Conservation (phyloP, 2,113 vertebrate genomes). For the Calyptommatus sinebrachiatus region DNA sequence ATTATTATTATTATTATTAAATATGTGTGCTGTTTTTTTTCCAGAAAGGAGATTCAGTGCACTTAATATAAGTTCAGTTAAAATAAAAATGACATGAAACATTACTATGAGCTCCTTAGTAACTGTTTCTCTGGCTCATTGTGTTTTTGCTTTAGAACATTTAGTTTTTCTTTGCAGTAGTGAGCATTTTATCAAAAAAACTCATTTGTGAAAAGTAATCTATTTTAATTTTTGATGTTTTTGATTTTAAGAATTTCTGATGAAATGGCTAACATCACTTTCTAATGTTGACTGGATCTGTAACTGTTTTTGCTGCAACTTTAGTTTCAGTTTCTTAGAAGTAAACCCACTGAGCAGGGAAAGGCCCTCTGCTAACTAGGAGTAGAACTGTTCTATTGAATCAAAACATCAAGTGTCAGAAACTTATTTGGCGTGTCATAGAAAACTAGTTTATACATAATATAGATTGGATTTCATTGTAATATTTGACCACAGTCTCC, state of each 20-base stretch:
- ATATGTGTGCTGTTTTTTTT: too few species aligned
- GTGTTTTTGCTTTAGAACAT: not conserved
- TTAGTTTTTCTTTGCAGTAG: not conserved
- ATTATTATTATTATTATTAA: not conserved
- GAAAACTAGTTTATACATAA: not conserved
- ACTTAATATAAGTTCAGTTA: too few species aligned
- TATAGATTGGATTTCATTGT: constrained; percentile 18
- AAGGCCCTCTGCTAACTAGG: too few species aligned
- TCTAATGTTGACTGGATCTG: constrained; percentile 7
- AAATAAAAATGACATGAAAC: too few species aligned
- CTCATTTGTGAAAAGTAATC: not conserved
- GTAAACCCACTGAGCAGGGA: too few species aligned
- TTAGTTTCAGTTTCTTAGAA: too few species aligned
- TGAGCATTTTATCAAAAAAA: not conserved
- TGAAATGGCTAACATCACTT: not conserved
- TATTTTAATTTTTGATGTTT: constrained; percentile 20
- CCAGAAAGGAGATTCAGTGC: too few species aligned
- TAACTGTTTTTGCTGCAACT: not conserved
- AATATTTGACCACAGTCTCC: not conserved
- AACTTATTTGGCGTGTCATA: not conserved
- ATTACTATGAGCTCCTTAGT: not conserved
- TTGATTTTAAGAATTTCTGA: not conserved
- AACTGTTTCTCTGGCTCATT: not conserved
- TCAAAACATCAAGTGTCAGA: constrained; percentile 24
- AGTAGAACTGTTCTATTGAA: not conserved